Conservation (phyloP, 2,888 invertebrate species). For the Callimorpha dominula region DNA sequence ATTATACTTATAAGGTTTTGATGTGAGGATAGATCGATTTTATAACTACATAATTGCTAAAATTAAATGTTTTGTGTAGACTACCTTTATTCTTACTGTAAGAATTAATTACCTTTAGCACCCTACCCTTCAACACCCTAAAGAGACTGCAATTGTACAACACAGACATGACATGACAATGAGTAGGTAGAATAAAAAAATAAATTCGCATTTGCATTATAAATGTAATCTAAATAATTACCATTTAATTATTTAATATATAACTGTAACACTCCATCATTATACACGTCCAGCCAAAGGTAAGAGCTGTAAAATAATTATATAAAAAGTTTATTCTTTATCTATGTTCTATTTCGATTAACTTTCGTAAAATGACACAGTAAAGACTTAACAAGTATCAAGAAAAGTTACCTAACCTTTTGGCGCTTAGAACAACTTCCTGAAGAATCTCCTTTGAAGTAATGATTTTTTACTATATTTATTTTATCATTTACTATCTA, state of each 20-base stretch:
- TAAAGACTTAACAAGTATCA: not conserved
- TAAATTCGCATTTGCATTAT: slow-evolving; percentile 43
- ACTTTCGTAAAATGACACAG: not conserved
- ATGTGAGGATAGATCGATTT: not conserved
- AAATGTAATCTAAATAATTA: slow-evolving; percentile 43
- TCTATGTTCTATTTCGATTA: not conserved
- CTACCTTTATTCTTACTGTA: no score
- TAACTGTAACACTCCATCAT: slow-evolving; percentile 35
- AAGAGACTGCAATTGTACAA: not conserved
- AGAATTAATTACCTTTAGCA: not conserved
- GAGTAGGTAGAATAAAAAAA: not conserved
- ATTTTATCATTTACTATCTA: not conserved
- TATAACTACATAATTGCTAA: not conserved
- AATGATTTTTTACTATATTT: not conserved
- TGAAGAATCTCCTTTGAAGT: not conserved
- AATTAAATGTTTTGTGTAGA: no score
- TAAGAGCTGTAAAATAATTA: slow-evolving; percentile 36
- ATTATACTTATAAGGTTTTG: not conserved
- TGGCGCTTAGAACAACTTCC: not conserved
- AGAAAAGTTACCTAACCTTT: not conserved
- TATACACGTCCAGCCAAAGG: slow-evolving; percentile 28
- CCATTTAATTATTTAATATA: slow-evolving; percentile 44
- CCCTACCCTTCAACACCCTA: not conserved
- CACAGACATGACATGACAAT: not conserved
- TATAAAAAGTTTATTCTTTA: slow-evolving; percentile 1